phyloP scores from a whole-genome alignment of 2,113 vertebrate species.

The Hepsetus odoe region DNA sequence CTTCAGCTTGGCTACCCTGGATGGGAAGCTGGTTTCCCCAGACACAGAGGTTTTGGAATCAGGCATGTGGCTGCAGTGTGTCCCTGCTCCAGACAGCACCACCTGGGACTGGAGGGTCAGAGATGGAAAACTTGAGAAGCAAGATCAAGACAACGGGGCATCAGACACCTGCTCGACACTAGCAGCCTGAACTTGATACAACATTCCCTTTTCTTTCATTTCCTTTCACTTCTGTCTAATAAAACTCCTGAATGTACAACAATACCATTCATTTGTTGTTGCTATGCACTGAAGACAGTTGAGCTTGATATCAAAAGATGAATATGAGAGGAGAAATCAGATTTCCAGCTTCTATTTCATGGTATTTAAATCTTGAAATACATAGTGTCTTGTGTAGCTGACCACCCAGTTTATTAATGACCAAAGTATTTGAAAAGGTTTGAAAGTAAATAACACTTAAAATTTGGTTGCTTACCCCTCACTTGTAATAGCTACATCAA shows the following conservation, averaged over 20 bases:
- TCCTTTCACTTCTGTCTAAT: neutral
- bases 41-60: constrained; percentile 84
- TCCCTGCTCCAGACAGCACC: constrained; percentile 82
- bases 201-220: constrained; percentile 3
- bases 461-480: no score
- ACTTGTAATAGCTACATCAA: no score
- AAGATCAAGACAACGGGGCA: constrained; percentile 50
- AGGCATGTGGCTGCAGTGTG: constrained; percentile 84
- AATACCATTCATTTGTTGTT: no score
- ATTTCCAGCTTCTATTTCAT: no score
- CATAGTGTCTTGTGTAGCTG: no score
- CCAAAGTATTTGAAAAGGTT: no score
- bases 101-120: constrained; percentile 88
- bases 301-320: no score
- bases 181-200: constrained; percentile 1
- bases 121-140: constrained; percentile 81
- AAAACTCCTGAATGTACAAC: neutral
- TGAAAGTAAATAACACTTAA: no score
- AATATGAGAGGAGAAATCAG: no score
- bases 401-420: no score
- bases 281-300: no score
- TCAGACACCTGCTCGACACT: constrained; percentile 40
- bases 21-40: constrained; percentile 81
- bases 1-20: constrained; percentile 89
- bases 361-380: no score